Conservation (phyloP, 2,888 invertebrate species). For the Ptychoptera contaminata region DNA sequence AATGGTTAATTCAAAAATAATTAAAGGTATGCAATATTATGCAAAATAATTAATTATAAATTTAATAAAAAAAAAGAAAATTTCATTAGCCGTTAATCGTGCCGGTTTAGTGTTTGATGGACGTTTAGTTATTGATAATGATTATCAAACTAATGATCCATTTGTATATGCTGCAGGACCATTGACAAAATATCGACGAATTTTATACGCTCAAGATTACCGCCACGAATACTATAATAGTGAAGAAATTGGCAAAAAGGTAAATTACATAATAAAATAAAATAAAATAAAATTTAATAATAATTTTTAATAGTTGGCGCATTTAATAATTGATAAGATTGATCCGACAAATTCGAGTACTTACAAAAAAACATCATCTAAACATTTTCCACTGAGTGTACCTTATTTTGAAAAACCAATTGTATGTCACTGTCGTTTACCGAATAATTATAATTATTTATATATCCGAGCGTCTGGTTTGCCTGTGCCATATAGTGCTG, state of each 20-base stretch:
- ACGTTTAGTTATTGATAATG: constrained; percentile 42
- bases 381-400: constrained; percentile 13
- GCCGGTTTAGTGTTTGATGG: constrained; percentile 45
- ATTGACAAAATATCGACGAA: constrained; percentile 43
- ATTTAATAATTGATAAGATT: not conserved
- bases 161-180: constrained; percentile 49
- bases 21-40: constrained; percentile 9
- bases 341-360: not conserved
- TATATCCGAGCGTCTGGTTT: constrained; percentile 33
- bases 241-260: constrained; percentile 45
- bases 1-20: constrained; percentile 17
- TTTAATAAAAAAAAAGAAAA: too few relatives aligned
- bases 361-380: not conserved
- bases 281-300: not conserved
- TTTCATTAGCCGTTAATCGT: constrained; percentile 41
- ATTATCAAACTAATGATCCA: constrained; percentile 48
- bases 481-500: constrained; percentile 22
- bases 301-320: not conserved
- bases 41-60: not conserved
- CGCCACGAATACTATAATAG: constrained; percentile 41
- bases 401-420: constrained; percentile 27
- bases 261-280: constrained; percentile 17
- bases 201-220: constrained; percentile 36
- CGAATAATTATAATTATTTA: constrained; percentile 35
- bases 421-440: constrained; percentile 28